Evolutionary conservation across 2,888 invertebrate genomes (phyloP).

Genomic region (Clepsis dumicolana): DNA sequence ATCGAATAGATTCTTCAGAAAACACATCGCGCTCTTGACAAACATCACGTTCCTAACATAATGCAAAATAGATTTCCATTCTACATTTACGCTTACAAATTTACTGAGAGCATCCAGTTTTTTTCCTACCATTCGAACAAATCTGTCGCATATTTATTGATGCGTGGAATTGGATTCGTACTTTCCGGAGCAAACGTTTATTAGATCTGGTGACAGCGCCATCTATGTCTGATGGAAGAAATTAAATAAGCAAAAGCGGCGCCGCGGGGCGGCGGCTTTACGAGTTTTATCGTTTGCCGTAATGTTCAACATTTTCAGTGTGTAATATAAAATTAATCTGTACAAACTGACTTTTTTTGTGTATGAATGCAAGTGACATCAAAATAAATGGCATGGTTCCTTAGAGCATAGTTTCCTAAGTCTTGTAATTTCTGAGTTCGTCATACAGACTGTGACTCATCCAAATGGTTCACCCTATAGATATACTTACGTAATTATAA

Average conservation of each 20-base stretch:
- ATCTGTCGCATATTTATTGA: conserved; percentile 54
- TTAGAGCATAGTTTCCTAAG: too few species aligned
- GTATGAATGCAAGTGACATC: too few species aligned
- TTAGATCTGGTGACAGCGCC: conserved; percentile 63
- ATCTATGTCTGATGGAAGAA: conserved; percentile 63
- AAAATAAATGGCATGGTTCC: too few species aligned
- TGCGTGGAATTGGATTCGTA: conserved; percentile 60
- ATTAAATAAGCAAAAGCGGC: conserved; percentile 54
- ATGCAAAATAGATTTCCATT: conserved; percentile 21
- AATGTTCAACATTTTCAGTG: background rate
- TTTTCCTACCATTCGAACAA: conserved; percentile 42
- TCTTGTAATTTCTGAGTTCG: too few species aligned
- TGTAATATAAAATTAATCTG: too few species aligned
- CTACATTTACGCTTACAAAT: conserved; percentile 20
- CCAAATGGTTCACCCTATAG: too few species aligned
- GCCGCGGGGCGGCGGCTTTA: conserved; percentile 33
- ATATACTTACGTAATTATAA: too few species aligned
- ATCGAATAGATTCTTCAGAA: background rate
- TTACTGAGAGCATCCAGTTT: conserved; percentile 22
- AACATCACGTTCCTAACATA: conserved; percentile 1
- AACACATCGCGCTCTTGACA: conserved; percentile 15
- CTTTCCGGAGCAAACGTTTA: conserved; percentile 53
- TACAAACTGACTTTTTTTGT: too few species aligned
- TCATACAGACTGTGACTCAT: too few species aligned
- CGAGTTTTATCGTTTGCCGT: conserved; percentile 5